Percentiles rank a stretch among this genome's conserved stretches.
Conservation (phyloP, 2,113 vertebrate genomes). For the Istiophorus platypterus region DNA sequence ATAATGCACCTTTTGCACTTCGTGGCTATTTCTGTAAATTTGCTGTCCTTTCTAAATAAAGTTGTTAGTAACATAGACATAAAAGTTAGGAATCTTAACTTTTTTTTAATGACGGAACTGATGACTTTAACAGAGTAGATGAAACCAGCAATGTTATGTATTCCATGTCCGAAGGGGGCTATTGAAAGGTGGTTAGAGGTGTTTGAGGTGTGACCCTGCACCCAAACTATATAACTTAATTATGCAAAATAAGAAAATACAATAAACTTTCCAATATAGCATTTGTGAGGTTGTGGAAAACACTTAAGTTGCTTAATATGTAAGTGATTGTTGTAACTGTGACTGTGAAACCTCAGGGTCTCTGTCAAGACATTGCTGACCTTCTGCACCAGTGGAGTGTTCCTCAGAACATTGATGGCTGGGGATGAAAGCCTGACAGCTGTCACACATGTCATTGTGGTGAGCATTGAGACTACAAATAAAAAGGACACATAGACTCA, state of each 20-base stretch:
- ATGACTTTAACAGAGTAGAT: too few relatives aligned
- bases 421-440: constrained; percentile 89
- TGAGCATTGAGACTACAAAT: constrained; percentile 76
- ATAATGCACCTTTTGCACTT: too few relatives aligned
- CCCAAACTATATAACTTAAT: not conserved
- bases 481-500: not conserved
- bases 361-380: constrained; percentile 95
- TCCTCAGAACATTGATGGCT: constrained; percentile 94
- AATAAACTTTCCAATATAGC: too few relatives aligned
- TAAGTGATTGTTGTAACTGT: not conserved
- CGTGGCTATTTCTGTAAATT: too few relatives aligned
- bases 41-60: too few relatives aligned
- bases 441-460: constrained; percentile 97
- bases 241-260: not conserved
- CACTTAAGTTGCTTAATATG: not conserved
- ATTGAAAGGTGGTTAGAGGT: too few relatives aligned
- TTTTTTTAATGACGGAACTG: too few relatives aligned
- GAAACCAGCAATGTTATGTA: too few relatives aligned
- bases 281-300: not conserved
- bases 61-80: too few relatives aligned
- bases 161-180: too few relatives aligned
- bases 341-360: constrained; percentile 84
- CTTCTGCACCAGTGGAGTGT: constrained; percentile 94
- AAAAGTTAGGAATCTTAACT: too few relatives aligned
- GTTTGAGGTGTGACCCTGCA: too few relatives aligned